phyloP scores from a whole-genome alignment of 2,888 invertebrate species.

The Platycnemis pennipes region DNA sequence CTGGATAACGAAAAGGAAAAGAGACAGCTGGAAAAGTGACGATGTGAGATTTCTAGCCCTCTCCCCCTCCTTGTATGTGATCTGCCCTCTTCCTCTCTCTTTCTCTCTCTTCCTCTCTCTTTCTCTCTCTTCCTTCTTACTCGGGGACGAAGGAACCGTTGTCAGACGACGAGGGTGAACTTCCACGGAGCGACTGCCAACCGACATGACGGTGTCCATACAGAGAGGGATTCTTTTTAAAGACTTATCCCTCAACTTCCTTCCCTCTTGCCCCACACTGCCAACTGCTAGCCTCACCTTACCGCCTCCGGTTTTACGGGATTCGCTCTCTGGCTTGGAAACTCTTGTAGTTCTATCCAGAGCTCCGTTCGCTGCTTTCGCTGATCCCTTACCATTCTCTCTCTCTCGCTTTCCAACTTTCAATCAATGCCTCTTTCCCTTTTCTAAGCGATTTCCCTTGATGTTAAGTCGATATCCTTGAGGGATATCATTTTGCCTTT shows the following conservation, averaged over 20 bases:
- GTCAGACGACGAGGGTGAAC: slow-evolving; percentile 5
- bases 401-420: background rate
- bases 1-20: no score
- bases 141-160: background rate
- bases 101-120: background rate
- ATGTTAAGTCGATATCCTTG: background rate
- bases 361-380: background rate
- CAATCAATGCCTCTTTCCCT: background rate
- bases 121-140: background rate
- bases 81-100: background rate
- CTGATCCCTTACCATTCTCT: background rate
- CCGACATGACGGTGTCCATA: slow-evolving; percentile 10
- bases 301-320: background rate
- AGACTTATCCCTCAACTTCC: background rate
- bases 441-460: background rate
- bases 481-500: background rate
- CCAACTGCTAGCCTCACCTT: background rate
- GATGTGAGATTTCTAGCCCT: background rate
- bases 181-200: background rate
- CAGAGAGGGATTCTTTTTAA: background rate
- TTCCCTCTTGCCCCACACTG: slow-evolving; percentile 10
- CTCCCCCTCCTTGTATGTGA: background rate
- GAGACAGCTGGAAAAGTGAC: background rate
- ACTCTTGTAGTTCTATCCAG: background rate
- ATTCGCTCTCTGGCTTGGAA: background rate